These are phyloP conservation scores for Notospermus geniculatus DNA, from an alignment of 1,140 invertebrate genomes.

Conservation along the genomic window DNA sequence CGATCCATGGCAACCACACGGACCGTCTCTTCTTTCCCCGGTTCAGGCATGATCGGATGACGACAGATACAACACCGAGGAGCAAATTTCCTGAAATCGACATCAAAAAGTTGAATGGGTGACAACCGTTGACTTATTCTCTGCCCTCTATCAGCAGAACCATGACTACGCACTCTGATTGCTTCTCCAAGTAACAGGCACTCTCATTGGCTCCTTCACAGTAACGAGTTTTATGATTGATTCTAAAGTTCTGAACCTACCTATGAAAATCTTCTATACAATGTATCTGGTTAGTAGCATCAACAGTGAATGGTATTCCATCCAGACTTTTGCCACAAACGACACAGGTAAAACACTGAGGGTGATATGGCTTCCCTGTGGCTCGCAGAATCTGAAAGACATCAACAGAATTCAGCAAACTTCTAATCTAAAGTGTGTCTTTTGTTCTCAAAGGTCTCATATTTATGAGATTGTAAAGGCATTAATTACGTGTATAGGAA, in stretches of 20 bases:
- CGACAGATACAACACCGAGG: conserved; percentile 94
- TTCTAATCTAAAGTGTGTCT: too few species aligned
- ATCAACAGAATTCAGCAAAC: too few species aligned
- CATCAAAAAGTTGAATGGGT: too few species aligned
- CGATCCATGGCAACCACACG: conserved; percentile 94
- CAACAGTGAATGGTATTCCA: conserved; percentile 96
- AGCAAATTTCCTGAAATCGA: conserved; percentile 88
- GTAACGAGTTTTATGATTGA: too few species aligned
- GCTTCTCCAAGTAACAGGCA: too few species aligned
- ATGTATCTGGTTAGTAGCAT: conserved; percentile 96
- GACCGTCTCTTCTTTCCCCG: conserved; percentile 93
- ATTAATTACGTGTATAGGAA: not conserved
- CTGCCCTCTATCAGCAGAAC: too few species aligned
- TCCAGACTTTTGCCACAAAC: conserved; percentile 94
- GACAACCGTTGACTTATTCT: too few species aligned
- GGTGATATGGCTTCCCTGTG: conserved; percentile 98
- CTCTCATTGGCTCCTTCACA: too few species aligned
- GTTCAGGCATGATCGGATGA: conserved; percentile 93
- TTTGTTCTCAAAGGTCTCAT: too few species aligned
- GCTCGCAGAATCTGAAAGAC: conserved; percentile 83
- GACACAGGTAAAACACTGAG: conserved; percentile 89
- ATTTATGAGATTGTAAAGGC: not conserved
- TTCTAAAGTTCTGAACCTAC: conserved; percentile 58
- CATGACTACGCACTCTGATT: too few species aligned
- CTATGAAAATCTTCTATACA: conserved; percentile 99